Conservation (phyloP, 2,113 vertebrate species). For the Dipodomys spectabilis region DNA sequence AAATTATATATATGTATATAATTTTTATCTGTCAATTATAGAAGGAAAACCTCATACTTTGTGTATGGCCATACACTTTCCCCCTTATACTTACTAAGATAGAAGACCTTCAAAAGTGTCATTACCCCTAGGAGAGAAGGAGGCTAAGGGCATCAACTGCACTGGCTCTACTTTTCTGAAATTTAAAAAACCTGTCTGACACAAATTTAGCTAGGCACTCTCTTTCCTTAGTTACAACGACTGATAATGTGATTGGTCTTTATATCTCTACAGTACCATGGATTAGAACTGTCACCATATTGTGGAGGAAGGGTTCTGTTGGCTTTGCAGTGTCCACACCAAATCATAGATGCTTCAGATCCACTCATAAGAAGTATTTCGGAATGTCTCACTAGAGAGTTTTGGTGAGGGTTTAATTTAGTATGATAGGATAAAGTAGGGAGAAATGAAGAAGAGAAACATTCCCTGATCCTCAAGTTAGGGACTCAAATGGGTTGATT, state of each 20-base stretch:
- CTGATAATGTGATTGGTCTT: neutral
- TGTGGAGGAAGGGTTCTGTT: too few relatives aligned
- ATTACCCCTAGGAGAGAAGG: accelerated
- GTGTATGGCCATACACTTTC: neutral
- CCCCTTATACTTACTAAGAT: neutral
- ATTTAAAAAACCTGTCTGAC: neutral
- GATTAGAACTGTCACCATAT: neutral
- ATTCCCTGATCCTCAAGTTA: too few relatives aligned
- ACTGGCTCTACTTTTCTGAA: neutral
- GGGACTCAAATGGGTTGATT: too few relatives aligned
- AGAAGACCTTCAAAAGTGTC: neutral
- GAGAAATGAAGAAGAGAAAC: too few relatives aligned
- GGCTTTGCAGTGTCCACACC: too few relatives aligned
- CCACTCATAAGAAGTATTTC: too few relatives aligned
- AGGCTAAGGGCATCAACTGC: neutral
- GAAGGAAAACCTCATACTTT: neutral
- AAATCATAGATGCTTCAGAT: too few relatives aligned
- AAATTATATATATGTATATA: too few relatives aligned
- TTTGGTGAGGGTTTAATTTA: too few relatives aligned
- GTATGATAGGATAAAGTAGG: too few relatives aligned
- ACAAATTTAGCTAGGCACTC: neutral
- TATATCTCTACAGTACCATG: neutral
- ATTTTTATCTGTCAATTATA: neutral
- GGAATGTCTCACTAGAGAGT: too few relatives aligned
- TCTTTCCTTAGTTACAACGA: neutral